Evolutionary conservation across 2,888 invertebrate genomes (phyloP).

Genomic region (Drosophila macrospina): DNA sequence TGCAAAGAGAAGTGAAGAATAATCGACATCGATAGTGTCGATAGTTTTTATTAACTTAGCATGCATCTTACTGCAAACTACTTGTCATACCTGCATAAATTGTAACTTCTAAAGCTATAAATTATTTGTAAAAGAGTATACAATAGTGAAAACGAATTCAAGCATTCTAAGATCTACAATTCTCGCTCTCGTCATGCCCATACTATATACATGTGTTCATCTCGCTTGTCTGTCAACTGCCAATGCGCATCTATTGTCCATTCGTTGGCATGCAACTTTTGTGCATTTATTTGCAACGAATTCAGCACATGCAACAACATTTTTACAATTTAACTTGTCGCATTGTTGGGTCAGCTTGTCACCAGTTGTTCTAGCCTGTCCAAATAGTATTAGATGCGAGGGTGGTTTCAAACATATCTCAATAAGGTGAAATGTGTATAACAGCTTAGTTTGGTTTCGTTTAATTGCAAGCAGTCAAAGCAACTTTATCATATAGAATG

Average conservation of each 20-base stretch:
- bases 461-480: no score
- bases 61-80: no score
- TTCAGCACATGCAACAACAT: slow-evolving; percentile 29
- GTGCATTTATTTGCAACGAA: slow-evolving; percentile 23
- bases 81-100: no score
- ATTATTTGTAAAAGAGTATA: not conserved
- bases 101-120: not conserved
- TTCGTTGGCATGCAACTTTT: slow-evolving; percentile 3
- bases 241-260: slow-evolving; percentile 7
- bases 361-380: slow-evolving; percentile 22
- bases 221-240: slow-evolving; percentile 1
- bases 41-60: no score
- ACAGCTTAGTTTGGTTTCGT: no score
- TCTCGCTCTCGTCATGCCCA: not conserved
- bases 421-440: not conserved
- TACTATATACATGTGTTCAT: not conserved
- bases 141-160: not conserved
- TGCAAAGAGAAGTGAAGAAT: no score
- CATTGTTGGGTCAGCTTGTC: slow-evolving; percentile 31
- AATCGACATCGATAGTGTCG: no score
- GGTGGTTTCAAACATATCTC: not conserved
- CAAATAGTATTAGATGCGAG: slow-evolving; percentile 26
- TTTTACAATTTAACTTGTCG: slow-evolving; percentile 40
- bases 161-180: not conserved
- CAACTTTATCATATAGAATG: no score